A percentile compares a stretch with the other conserved stretches of the same genome.
These are phyloP conservation scores for Monoplex corrugatus DNA, from an alignment of 2,888 invertebrate genomes.

Conservation along the genomic window DNA sequence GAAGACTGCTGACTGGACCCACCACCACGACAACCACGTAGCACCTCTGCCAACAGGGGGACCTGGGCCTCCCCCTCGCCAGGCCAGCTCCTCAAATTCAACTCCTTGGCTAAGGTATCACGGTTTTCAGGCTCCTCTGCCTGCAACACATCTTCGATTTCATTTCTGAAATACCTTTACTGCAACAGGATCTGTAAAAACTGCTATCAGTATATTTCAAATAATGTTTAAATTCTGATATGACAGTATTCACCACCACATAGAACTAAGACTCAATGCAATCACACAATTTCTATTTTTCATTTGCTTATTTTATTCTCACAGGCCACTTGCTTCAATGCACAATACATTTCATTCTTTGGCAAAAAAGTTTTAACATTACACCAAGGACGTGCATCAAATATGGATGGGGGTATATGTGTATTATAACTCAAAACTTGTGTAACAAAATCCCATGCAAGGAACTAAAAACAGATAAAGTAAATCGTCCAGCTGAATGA, in stretches of 20 bases:
- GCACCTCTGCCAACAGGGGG: slow-evolving; percentile 63
- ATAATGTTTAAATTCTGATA: slow-evolving; percentile 3
- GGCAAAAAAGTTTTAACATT: too few species aligned
- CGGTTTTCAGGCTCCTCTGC: slow-evolving; percentile 68
- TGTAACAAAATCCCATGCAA: too few species aligned
- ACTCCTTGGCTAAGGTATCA: slow-evolving; percentile 69
- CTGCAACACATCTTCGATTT: background rate
- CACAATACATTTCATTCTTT: too few species aligned
- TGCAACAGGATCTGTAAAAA: background rate
- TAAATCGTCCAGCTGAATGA: too few species aligned
- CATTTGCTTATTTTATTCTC: too few species aligned
- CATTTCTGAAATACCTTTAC: background rate
- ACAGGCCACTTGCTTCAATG: too few species aligned
- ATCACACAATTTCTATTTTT: too few species aligned
- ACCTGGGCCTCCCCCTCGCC: slow-evolving; percentile 62
- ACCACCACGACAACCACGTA: slow-evolving; percentile 45
- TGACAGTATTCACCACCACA: background rate
- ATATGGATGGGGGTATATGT: too few species aligned
- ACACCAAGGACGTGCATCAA: too few species aligned
- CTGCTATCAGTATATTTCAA: background rate
- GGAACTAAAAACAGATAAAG: too few species aligned
- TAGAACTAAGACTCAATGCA: too few species aligned
- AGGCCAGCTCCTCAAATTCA: slow-evolving; percentile 67
- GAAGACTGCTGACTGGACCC: background rate
- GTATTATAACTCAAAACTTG: too few species aligned